Evolutionary conservation across 2,797 vertebrate genomes (phyloP).

Genomic region (Microhierax caerulescens): DNA sequence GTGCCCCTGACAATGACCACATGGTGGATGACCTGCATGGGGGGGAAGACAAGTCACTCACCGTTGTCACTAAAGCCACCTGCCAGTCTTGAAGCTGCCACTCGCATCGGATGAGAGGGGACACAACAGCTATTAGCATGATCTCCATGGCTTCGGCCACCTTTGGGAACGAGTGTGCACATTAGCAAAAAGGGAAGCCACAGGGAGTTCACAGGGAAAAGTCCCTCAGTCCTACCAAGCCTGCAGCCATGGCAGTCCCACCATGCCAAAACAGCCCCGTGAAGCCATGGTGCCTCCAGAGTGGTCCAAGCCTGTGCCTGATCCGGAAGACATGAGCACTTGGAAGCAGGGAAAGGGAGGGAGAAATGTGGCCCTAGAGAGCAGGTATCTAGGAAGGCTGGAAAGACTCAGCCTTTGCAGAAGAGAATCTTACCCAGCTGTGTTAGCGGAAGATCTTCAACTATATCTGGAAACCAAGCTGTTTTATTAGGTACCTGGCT

Average conservation of each 20-base stretch:
- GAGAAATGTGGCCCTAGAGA: background rate
- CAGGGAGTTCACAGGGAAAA: background rate
- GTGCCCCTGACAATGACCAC: background rate
- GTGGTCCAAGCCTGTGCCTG: background rate
- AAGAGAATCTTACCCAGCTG: background rate
- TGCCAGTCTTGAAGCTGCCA: slow-evolving; percentile 93
- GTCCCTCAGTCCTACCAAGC: background rate
- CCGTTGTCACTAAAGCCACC: slow-evolving; percentile 93
- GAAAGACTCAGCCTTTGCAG: background rate
- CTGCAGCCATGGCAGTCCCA: background rate
- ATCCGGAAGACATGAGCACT: background rate
- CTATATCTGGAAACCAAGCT: background rate
- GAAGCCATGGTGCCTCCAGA: background rate
- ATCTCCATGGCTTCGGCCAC: slow-evolving; percentile 96
- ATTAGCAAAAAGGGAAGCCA: background rate
- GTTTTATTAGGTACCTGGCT: background rate
- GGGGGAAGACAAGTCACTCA: slow-evolving; percentile 68
- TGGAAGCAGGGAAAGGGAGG: background rate
- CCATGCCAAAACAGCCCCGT: background rate
- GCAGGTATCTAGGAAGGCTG: background rate
- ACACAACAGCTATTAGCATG: slow-evolving; percentile 92
- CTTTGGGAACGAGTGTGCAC: slow-evolving; percentile 46
- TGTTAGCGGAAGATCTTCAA: background rate
- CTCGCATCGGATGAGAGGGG: slow-evolving; percentile 91
- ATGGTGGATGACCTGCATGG: background rate